A percentile compares a stretch with the other conserved stretches of the same genome.
Conservation (phyloP, 2,888 invertebrate genomes). For the Liopterus haemorrhoidalis region DNA sequence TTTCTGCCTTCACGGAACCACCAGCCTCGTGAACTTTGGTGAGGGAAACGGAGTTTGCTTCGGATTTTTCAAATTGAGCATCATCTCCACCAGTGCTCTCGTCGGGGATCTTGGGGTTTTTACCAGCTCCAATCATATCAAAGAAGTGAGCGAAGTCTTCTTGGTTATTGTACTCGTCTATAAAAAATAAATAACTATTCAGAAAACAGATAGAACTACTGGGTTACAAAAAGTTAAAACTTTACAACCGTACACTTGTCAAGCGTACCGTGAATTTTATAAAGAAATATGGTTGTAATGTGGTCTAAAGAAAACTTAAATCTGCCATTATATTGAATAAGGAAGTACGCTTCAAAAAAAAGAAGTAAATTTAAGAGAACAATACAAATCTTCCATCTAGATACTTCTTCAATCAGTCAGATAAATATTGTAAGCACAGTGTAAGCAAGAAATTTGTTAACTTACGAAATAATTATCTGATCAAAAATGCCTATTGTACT, state of each 20-base stretch:
- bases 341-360: too few species aligned
- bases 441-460: too few species aligned
- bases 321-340: too few species aligned
- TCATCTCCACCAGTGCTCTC: slow-evolving; percentile 72
- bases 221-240: not conserved
- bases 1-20: slow-evolving; percentile 61
- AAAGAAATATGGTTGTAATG: not conserved
- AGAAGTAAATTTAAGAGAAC: too few species aligned
- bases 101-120: slow-evolving; percentile 60
- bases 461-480: too few species aligned
- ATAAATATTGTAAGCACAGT: too few species aligned
- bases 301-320: too few species aligned
- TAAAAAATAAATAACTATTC: slow-evolving; percentile 28
- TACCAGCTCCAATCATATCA: slow-evolving; percentile 70
- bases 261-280: not conserved
- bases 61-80: slow-evolving; percentile 62
- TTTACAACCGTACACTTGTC: not conserved
- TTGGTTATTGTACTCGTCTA: slow-evolving; percentile 59
- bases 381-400: too few species aligned
- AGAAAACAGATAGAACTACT: not conserved
- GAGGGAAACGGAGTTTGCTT: slow-evolving; percentile 58
- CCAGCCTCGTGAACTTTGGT: slow-evolving; percentile 66
- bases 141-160: slow-evolving; percentile 68
- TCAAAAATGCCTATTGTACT: too few species aligned
- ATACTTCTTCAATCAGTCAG: too few species aligned